Evolutionary conservation across 2,113 vertebrate species (phyloP).

Genomic region (Gymnogyps californianus): DNA sequence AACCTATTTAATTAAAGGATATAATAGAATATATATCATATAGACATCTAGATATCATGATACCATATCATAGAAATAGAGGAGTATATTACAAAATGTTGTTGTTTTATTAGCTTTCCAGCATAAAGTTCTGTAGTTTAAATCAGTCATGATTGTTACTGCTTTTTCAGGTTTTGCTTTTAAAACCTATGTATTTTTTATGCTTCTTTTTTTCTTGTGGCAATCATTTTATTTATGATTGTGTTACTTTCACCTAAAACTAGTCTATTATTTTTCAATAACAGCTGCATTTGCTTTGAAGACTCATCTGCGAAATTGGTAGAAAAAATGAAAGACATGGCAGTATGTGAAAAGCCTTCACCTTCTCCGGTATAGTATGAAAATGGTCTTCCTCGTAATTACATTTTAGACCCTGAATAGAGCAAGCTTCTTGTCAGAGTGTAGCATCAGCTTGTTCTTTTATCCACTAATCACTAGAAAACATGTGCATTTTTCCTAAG

Average conservation of each 20-base stretch:
- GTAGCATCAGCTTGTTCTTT: background rate
- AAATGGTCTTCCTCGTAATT: background rate
- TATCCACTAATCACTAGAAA: background rate
- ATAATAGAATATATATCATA: background rate
- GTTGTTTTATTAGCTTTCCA: background rate
- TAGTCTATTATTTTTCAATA: background rate
- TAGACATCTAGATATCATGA: background rate
- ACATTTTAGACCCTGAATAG: background rate
- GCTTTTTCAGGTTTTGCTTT: background rate
- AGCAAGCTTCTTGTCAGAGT: background rate
- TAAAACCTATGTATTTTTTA: background rate
- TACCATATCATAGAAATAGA: background rate
- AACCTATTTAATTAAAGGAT: background rate
- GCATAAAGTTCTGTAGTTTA: background rate
- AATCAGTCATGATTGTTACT: background rate
- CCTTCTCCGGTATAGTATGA: slow-evolving; percentile 32
- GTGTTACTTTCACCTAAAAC: background rate
- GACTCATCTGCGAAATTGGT: background rate
- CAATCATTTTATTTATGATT: background rate
- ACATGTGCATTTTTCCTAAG: background rate
- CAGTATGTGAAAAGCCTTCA: background rate
- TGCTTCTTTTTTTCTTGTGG: background rate
- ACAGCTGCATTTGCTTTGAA: background rate
- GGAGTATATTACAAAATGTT: background rate
- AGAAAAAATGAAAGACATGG: background rate